Evolutionary conservation across 2,113 vertebrate species (phyloP).

Genomic region (Prunella himalayana): DNA sequence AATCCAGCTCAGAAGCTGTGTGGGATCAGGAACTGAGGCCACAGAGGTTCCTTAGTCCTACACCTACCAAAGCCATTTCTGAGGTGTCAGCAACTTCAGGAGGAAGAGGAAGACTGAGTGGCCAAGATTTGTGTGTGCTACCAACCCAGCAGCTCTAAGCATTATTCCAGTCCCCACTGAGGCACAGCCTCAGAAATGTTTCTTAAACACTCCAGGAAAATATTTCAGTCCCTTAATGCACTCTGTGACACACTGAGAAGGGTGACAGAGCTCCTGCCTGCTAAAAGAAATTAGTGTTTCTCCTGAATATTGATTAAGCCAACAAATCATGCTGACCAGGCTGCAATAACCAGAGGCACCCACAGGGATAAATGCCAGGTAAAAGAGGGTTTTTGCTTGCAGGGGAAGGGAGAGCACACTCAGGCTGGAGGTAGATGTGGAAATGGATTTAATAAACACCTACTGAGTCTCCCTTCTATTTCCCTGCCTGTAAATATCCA

Average conservation of each 20-base stretch:
- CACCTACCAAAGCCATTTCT: not conserved
- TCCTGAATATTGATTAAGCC: not conserved
- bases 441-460: slow-evolving; percentile 48
- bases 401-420: not conserved
- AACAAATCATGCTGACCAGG: not conserved
- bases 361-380: not conserved
- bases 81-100: not conserved
- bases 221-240: not conserved
- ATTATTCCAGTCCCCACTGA: not conserved
- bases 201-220: not conserved
- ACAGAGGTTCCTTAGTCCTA: not conserved
- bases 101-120: not conserved
- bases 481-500: slow-evolving; percentile 3
- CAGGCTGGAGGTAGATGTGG: not conserved
- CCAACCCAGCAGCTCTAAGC: not conserved
- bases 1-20: rapidly evolving
- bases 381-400: not conserved
- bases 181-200: not conserved
- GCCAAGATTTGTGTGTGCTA: not conserved
- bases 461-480: not conserved
- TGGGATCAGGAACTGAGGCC: not conserved
- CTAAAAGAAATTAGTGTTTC: not conserved
- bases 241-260: not conserved
- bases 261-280: not conserved
- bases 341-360: not conserved